These are phyloP conservation scores for Lydus trimaculatus DNA, from an alignment of 2,888 invertebrate species.

Conservation along the genomic window DNA sequence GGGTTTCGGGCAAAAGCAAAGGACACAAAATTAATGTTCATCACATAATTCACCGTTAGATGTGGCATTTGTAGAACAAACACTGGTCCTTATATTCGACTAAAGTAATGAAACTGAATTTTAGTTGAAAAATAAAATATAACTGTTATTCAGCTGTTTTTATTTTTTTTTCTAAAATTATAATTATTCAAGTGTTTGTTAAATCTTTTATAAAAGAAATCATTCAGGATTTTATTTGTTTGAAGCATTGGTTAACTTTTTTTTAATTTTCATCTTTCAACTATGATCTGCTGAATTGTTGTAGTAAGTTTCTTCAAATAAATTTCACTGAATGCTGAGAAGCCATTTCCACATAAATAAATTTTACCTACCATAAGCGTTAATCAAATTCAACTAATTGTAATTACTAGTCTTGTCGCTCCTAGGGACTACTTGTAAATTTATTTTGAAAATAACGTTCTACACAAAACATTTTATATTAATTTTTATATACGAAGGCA, in stretches of 20 bases:
- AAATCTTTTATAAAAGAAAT: conserved; percentile 19
- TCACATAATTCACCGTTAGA: conserved; percentile 42
- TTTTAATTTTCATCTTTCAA: background rate
- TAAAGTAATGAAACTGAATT: conserved; percentile 39
- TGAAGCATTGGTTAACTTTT: background rate
- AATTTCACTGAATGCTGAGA: conserved; percentile 5
- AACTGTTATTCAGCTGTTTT: conserved; percentile 21
- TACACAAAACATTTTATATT: background rate
- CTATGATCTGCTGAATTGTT: conserved; percentile 2
- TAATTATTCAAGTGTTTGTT: conserved; percentile 21
- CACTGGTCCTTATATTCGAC: conserved; percentile 31
- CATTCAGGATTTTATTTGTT: conserved; percentile 10
- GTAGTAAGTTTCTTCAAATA: background rate
- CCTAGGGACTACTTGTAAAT: conserved; percentile 30
- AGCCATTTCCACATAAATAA: conserved; percentile 4
- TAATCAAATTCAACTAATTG: conserved; percentile 20
- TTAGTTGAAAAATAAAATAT: conserved; percentile 33
- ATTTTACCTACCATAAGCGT: conserved; percentile 8
- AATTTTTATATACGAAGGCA: no score
- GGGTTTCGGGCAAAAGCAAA: conserved; percentile 35
- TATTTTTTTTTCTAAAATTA: conserved; percentile 7
- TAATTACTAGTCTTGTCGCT: background rate
- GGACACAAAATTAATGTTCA: conserved; percentile 41
- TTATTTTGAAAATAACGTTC: conserved; percentile 28
- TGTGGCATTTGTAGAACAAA: conserved; percentile 38